Evolutionary conservation across 1,140 invertebrate genomes (phyloP).

Genomic region (Cryptotermes secundus): DNA sequence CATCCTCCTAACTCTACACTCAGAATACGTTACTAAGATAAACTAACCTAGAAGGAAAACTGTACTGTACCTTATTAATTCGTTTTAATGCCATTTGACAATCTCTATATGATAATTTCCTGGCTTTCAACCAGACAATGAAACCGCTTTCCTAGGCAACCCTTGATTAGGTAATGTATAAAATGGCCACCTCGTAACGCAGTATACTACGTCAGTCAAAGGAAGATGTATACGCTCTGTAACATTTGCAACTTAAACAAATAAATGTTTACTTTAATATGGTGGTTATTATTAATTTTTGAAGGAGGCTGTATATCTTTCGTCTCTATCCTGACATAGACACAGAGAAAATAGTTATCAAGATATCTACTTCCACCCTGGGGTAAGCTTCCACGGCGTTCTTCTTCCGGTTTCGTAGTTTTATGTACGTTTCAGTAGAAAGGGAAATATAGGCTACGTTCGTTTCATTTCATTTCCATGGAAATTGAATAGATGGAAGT

Average conservation of each 20-base stretch:
- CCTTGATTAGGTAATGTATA: slow-evolving; percentile 59
- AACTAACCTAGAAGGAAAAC: background rate
- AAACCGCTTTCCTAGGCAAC: slow-evolving; percentile 53
- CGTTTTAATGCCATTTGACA: slow-evolving; percentile 90
- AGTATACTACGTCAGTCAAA: background rate
- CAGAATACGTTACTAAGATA: background rate
- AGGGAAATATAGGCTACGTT: background rate
- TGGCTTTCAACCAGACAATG: slow-evolving; percentile 54
- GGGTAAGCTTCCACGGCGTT: background rate
- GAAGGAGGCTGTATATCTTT: background rate
- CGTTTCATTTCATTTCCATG: too few species aligned
- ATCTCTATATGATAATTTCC: slow-evolving; percentile 55
- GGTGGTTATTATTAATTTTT: background rate
- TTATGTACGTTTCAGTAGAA: too few species aligned
- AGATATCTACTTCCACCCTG: background rate
- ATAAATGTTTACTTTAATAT: background rate
- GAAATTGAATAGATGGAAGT: too few species aligned
- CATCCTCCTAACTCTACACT: background rate
- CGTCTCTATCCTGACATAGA: background rate
- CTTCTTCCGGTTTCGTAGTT: too few species aligned
- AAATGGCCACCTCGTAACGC: slow-evolving; percentile 45
- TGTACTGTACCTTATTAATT: slow-evolving; percentile 83
- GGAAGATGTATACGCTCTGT: background rate
- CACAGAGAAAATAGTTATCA: background rate
- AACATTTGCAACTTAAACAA: background rate